phyloP scores from a whole-genome alignment of 1,140 invertebrate genomes.

The Streblospio benedicti region DNA sequence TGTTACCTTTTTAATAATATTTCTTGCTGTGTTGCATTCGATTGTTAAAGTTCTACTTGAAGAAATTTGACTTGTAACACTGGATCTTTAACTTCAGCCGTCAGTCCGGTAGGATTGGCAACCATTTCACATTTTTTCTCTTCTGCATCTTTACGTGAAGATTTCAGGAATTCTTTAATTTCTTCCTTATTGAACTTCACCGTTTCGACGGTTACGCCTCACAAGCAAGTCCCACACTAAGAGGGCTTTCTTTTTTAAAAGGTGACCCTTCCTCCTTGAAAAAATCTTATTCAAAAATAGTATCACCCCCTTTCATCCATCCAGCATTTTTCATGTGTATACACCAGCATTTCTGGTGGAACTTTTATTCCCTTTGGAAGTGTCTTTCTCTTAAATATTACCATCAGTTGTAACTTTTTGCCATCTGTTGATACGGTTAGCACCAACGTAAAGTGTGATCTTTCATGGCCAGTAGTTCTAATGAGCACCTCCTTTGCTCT shows the following conservation, averaged over 20 bases:
- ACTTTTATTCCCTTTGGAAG: slow-evolving; percentile 16
- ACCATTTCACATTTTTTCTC: too few species aligned
- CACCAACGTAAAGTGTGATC: slow-evolving; percentile 28
- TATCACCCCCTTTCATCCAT: slow-evolving; percentile 23
- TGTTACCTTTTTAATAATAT: too few species aligned
- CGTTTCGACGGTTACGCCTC: too few species aligned
- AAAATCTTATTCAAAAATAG: slow-evolving; percentile 24
- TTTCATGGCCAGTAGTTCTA: slow-evolving; percentile 29
- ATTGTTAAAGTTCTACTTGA: too few species aligned
- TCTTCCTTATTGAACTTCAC: too few species aligned
- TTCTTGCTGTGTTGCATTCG: too few species aligned
- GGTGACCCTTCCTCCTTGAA: slow-evolving; percentile 12
- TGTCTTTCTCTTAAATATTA: slow-evolving; percentile 39
- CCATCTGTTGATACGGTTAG: slow-evolving; percentile 25
- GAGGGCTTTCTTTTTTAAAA: slow-evolving; percentile 11
- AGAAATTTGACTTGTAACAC: too few species aligned
- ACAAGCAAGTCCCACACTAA: slow-evolving; percentile 28
- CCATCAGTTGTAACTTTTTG: slow-evolving; percentile 27
- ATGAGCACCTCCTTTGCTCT: slow-evolving; percentile 20
- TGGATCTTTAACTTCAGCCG: too few species aligned
- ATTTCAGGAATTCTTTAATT: too few species aligned
- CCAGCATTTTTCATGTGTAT: slow-evolving; percentile 22
- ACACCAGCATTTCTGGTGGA: slow-evolving; percentile 15
- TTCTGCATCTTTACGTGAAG: too few species aligned
- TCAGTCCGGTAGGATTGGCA: too few species aligned